Percentiles rank a stretch among this genome's conserved stretches.
phyloP scores from a whole-genome alignment of 2,113 vertebrate genomes.

The Corythornis cristatus region DNA sequence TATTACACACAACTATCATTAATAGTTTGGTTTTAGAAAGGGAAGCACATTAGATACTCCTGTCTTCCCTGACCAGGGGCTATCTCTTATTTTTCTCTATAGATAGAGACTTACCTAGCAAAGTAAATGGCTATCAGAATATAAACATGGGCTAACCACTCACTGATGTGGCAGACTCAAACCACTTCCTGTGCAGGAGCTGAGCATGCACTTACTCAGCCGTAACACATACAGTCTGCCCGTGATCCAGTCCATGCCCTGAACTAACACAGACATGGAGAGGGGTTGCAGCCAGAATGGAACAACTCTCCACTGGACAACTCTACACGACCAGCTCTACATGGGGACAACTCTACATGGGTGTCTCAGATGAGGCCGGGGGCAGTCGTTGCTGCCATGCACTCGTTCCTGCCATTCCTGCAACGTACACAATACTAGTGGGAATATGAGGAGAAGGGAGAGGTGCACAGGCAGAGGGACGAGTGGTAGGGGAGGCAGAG shows the following conservation, averaged over 20 bases:
- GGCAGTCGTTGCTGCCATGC: not conserved
- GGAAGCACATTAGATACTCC: not conserved
- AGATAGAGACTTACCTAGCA: not conserved
- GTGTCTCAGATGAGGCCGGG: not conserved
- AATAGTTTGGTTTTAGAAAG: not conserved
- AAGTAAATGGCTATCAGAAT: not conserved
- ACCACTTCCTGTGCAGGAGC: not conserved
- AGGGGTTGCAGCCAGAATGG: not conserved
- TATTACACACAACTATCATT: not conserved
- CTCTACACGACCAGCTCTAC: not conserved
- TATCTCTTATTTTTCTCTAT: not conserved
- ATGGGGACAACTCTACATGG: not conserved
- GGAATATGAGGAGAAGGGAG: not conserved
- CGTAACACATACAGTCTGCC: not conserved
- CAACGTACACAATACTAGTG: not conserved
- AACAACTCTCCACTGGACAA: not conserved
- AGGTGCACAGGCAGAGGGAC: not conserved
- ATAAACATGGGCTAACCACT: not conserved
- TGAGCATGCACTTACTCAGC: accelerated
- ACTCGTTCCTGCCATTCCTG: not conserved
- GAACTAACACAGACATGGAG: not conserved
- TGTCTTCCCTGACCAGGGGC: not conserved
- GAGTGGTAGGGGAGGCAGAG: not conserved
- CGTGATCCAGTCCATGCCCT: not conserved
- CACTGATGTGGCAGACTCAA: not conserved